A percentile compares a stretch with the other conserved stretches of the same genome.
Conservation (phyloP, 1,140 invertebrate species). For the Lutraria rhynchaena region DNA sequence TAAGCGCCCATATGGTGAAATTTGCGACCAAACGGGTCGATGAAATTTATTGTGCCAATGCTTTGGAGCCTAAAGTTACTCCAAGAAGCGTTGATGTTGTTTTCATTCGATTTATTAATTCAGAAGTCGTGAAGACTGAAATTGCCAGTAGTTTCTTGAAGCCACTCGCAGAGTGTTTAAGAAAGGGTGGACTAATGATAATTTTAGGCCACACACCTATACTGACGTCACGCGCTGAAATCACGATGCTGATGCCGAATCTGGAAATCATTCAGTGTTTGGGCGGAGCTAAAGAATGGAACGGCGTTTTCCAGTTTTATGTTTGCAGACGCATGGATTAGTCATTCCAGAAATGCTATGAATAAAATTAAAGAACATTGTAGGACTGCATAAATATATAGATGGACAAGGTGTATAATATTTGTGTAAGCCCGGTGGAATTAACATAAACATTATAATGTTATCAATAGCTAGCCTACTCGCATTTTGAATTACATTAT, state of each 20-base stretch:
- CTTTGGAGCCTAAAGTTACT: conserved; percentile 65
- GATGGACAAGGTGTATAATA: no score
- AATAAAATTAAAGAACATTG: no score
- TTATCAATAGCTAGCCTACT: no score
- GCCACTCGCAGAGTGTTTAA: conserved; percentile 59
- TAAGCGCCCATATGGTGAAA: conserved; percentile 67
- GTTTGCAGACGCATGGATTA: conserved; percentile 58
- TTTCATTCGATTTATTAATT: conserved; percentile 70
- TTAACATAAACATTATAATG: no score
- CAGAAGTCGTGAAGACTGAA: conserved; percentile 66
- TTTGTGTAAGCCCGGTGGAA: no score
- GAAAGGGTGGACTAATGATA: conserved; percentile 65
- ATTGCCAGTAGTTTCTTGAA: conserved; percentile 58
- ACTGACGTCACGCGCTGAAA: conserved; percentile 64
- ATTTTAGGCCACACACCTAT: conserved; percentile 73
- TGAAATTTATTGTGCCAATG: conserved; percentile 68
- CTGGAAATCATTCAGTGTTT: conserved; percentile 60
- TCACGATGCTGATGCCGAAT: conserved; percentile 59
- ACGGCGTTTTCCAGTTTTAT: conserved; percentile 71
- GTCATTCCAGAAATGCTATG: no score
- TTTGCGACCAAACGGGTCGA: conserved; percentile 68
- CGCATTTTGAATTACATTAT: no score
- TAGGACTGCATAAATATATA: no score
- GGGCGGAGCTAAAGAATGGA: conserved; percentile 65
- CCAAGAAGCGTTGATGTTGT: conserved; percentile 62